These are phyloP conservation scores for Aurelia aurita DNA, from an alignment of 30 jellyfish, hydroid and myxozoan genomes.

Conservation along the genomic window DNA sequence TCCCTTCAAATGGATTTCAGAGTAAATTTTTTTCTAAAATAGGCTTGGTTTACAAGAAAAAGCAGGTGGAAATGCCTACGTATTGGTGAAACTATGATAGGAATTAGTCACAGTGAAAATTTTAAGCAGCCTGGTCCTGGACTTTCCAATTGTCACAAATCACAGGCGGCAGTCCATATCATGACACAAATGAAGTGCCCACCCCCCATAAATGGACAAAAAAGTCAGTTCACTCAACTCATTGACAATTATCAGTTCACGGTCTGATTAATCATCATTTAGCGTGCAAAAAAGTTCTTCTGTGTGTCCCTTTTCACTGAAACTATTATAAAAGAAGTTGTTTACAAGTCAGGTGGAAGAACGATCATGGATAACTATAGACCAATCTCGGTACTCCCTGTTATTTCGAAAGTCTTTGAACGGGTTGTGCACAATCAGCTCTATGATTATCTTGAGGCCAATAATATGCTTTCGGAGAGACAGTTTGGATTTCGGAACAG, in stretches of 20 bases:
- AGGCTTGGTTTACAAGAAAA: background rate
- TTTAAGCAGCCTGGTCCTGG: background rate
- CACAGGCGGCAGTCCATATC: background rate
- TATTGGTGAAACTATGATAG: background rate
- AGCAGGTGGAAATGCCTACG: background rate
- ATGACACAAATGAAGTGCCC: constrained; percentile 3
- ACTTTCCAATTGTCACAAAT: background rate
- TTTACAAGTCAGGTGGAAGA: too few species aligned
- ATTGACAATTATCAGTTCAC: background rate
- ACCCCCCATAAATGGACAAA: background rate
- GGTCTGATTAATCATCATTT: constrained; percentile 1
- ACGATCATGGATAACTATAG: too few species aligned
- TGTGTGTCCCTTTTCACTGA: background rate
- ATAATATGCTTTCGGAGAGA: too few species aligned
- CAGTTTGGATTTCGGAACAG: too few species aligned
- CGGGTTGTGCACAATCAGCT: too few species aligned
- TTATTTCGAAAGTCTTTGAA: too few species aligned
- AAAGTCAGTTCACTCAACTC: background rate
- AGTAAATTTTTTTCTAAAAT: background rate
- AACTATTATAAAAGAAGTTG: background rate
- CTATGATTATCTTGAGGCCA: too few species aligned
- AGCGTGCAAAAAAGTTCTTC: too few species aligned
- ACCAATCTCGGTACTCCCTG: too few species aligned
- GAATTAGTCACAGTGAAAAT: background rate
- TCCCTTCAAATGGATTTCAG: background rate